Conservation (phyloP, 2,888 invertebrate species). For the Steromphala cineraria region DNA sequence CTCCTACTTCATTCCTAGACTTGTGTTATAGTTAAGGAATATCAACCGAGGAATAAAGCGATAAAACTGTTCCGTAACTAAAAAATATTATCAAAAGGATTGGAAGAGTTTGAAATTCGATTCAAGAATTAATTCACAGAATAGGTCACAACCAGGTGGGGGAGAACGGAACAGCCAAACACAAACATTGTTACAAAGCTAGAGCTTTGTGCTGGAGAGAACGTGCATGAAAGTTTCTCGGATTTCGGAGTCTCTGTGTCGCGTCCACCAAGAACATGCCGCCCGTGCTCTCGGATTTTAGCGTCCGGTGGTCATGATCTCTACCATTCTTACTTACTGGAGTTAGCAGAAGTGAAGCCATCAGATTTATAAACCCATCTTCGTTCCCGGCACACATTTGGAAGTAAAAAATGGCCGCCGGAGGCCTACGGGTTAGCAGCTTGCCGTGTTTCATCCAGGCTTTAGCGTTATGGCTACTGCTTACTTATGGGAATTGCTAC, state of each 20-base stretch:
- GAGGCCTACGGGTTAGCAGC: background rate
- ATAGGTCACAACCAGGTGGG: background rate
- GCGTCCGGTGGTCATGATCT: constrained; percentile 20
- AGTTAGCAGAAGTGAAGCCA: background rate
- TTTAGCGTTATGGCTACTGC: constrained; percentile 42
- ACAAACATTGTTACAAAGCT: constrained; percentile 32
- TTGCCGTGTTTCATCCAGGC: constrained; percentile 38
- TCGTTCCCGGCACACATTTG: background rate
- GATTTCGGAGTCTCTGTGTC: background rate
- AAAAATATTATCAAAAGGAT: too few species aligned
- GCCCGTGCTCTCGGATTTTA: constrained; percentile 9
- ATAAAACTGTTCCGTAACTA: too few species aligned
- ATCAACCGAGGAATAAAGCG: too few species aligned
- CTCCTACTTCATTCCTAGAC: too few species aligned
- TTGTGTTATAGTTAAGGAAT: too few species aligned
- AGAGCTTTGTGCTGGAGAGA: background rate
- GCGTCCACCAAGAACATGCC: background rate
- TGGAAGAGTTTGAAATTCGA: too few species aligned
- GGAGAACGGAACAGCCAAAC: constrained; percentile 31
- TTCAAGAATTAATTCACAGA: too few species aligned
- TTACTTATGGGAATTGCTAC: constrained; percentile 43
- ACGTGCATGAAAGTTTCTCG: background rate
- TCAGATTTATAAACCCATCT: background rate
- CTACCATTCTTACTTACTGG: background rate
- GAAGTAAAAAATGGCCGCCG: constrained; percentile 53